Conservation (phyloP, 2,888 invertebrate species). For the Pandemis corylana region DNA sequence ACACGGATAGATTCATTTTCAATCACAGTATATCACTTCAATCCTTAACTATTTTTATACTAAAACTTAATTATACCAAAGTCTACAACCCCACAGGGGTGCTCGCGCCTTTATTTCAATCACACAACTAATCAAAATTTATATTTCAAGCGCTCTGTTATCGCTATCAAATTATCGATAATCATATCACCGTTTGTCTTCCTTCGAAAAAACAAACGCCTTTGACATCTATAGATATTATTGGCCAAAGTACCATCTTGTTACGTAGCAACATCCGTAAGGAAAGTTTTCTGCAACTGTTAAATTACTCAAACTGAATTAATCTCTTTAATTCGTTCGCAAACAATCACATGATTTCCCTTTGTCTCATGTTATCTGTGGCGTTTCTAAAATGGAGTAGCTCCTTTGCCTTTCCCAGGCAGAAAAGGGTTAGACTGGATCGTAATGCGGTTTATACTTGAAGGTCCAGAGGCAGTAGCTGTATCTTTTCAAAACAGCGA, state of each 20-base stretch:
- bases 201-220: slow-evolving; percentile 13
- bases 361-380: slow-evolving; percentile 57
- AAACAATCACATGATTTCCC: slow-evolving; percentile 58
- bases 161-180: slow-evolving; percentile 32
- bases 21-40: slow-evolving; percentile 55
- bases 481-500: slow-evolving; percentile 74
- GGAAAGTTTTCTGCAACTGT: slow-evolving; percentile 26
- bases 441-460: slow-evolving; percentile 71
- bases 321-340: slow-evolving; percentile 48
- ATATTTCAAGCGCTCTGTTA: slow-evolving; percentile 17
- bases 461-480: slow-evolving; percentile 79
- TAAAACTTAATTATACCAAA: slow-evolving; percentile 15
- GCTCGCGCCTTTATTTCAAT: slow-evolving; percentile 12
- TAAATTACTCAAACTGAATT: slow-evolving; percentile 5
- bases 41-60: slow-evolving; percentile 48
- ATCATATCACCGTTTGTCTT: slow-evolving; percentile 20
- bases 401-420: slow-evolving; percentile 25
- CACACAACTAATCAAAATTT: slow-evolving; percentile 19
- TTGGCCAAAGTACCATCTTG: not conserved
- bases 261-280: not conserved
- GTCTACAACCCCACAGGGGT: slow-evolving; percentile 21
- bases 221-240: slow-evolving; percentile 8
- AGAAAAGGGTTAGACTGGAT: slow-evolving; percentile 46
- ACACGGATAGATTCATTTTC: slow-evolving; percentile 67
- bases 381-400: slow-evolving; percentile 42